phyloP scores from a whole-genome alignment of 2,797 vertebrate species.

The Ibycter americanus region DNA sequence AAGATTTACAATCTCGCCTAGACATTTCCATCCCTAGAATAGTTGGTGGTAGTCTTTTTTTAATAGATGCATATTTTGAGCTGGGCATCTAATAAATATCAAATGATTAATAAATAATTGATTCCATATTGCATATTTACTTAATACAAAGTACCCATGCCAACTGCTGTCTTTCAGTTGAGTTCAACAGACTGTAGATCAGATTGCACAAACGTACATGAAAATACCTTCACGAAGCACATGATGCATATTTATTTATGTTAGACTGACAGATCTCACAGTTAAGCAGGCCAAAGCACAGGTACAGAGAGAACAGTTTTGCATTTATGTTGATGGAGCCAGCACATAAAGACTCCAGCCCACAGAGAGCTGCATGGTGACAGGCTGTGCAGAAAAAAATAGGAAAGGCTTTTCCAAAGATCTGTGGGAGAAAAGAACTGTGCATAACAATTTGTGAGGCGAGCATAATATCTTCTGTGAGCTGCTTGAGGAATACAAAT shows the following conservation, averaged over 20 bases:
- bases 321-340: not conserved
- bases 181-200: not conserved
- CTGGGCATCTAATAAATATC: not conserved
- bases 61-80: not conserved
- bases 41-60: not conserved
- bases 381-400: not conserved
- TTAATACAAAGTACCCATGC: not conserved
- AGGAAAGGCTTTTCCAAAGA: conserved; percentile 15
- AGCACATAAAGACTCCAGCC: conserved; percentile 20
- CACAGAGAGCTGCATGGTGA: not conserved
- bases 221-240: not conserved
- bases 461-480: not conserved
- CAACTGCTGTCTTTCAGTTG: not conserved
- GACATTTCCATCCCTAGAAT: not conserved
- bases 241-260: not conserved
- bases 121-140: not conserved
- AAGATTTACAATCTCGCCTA: not conserved
- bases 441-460: conserved; percentile 5
- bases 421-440: conserved; percentile 8
- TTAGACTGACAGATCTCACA: not conserved
- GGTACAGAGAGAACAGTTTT: not conserved
- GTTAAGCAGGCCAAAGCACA: not conserved
- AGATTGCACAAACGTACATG: not conserved
- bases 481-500: conserved; percentile 46
- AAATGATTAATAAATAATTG: not conserved